Evolutionary conservation across 2,888 invertebrate species (phyloP), one percentile per base, ranked within the genome.

Genomic region (Buathra laborator): DNA sequence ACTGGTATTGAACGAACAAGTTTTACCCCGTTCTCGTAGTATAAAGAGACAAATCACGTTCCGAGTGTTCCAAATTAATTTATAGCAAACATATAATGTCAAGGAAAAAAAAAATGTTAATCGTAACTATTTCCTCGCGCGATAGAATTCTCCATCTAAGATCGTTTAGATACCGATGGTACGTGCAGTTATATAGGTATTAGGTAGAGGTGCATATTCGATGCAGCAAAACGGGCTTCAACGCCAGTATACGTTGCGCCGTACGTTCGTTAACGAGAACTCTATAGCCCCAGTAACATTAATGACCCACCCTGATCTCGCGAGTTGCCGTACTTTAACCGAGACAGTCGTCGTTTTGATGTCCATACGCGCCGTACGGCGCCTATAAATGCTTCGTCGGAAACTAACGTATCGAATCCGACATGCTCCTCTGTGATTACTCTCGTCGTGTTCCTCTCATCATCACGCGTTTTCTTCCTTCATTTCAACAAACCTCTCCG

Each of bases 21-120:
- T 62, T 71, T 79, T 37, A 9, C 37, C 24, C n/a, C 48, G 48
- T 48, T 76, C 76, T 66, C 19, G 19, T 24, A 16, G 76, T 32
- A 43, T 12, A n/a, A 14, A 29, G 53, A 66, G 53, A 68, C 53
- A 77, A 77, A 77, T 77, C 67, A 56, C 37, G 53, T 44, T 37
- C 14, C 46, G 12, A 44, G 68, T 67, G 46, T 67, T 77, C 67
- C 53, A 77, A 77, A 77, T 77, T 67, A 77, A 77, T 77, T 77
- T 59, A 77, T 44, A 24, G 53, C 44, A 3, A 56, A 56, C 56
- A 29, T 67, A 59, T 32, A 77, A 68, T 10, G 67, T 53, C 14
- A 44, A 10, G 43, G 6, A 43, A 66, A 43, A 37, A 66, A 43
- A 68, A 68, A 67, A 64, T 64, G 51, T 51, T 64, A 51, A 75